These are phyloP conservation scores for Vireo altiloquus DNA, from an alignment of 2,113 vertebrate species.

Conservation along the genomic window DNA sequence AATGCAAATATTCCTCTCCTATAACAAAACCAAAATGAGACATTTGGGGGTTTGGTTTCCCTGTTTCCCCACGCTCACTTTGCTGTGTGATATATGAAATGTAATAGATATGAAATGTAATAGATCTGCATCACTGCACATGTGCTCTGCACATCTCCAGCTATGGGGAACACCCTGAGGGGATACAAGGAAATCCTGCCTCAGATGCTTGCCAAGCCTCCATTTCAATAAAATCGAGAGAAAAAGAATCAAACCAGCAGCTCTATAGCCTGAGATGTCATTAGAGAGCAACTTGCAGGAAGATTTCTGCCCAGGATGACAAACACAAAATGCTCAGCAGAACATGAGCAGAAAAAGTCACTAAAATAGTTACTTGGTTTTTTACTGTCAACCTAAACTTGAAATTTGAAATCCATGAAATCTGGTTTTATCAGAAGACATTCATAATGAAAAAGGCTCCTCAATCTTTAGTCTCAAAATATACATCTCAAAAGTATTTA, in stretches of 20 bases:
- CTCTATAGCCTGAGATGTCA: not conserved
- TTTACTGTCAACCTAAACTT: not conserved
- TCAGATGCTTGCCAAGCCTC: not conserved
- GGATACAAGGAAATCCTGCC: not conserved
- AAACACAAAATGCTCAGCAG: not conserved
- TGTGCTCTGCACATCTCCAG: not conserved
- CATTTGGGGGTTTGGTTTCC: not conserved
- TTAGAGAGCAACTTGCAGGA: not conserved
- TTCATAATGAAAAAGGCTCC: not conserved
- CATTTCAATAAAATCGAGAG: not conserved
- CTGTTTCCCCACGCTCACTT: not conserved
- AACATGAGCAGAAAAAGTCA: not conserved
- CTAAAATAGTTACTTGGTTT: not conserved
- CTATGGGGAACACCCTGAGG: not conserved
- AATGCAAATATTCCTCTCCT: not conserved
- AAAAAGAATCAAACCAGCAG: conserved; percentile 2
- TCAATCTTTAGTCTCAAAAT: not conserved
- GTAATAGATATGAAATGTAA: too few species aligned
- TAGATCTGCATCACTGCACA: not conserved
- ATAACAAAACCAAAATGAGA: not conserved
- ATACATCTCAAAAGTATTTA: not conserved
- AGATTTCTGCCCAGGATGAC: not conserved
- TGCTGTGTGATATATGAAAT: too few species aligned
- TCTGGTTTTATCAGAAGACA: not conserved
- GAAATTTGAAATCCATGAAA: not conserved